phyloP scores from a whole-genome alignment of 2,113 vertebrate genomes.

The Chloropsis hardwickii region DNA sequence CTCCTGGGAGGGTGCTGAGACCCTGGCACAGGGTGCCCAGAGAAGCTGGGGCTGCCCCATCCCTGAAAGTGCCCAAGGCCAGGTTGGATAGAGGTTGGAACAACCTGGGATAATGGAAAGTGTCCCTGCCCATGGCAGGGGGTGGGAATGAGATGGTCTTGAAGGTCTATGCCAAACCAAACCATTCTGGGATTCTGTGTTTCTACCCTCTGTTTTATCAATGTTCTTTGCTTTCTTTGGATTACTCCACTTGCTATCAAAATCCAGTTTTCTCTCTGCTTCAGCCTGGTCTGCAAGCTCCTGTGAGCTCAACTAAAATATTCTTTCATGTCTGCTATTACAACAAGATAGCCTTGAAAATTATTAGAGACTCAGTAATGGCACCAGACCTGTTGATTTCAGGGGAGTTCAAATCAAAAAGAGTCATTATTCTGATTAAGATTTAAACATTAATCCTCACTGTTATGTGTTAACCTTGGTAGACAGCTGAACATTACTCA shows the following conservation, averaged over 20 bases:
- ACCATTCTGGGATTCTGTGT: not conserved
- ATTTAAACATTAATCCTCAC: not conserved
- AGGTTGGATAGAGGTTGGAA: accelerated
- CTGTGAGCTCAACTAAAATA: not conserved
- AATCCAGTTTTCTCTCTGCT: not conserved
- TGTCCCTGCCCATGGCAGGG: not conserved
- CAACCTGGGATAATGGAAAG: accelerated
- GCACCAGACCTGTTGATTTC: not conserved
- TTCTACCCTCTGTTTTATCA: not conserved
- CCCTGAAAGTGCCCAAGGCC: not conserved
- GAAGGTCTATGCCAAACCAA: not conserved
- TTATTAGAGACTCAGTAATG: not conserved
- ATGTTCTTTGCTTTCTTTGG: not conserved
- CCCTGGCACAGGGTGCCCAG: not conserved
- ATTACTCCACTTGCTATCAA: not conserved
- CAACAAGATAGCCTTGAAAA: not conserved
- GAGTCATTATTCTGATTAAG: not conserved
- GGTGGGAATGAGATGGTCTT: not conserved
- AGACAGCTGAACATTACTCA: not conserved
- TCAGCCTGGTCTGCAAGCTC: not conserved
- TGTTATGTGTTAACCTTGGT: not conserved
- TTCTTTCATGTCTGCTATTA: not conserved
- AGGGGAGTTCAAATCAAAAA: not conserved
- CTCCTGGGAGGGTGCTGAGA: not conserved
- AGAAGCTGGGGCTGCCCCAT: not conserved